Conservation (phyloP, 1,140 invertebrate genomes). For the Lepidotrigona ventralis region DNA sequence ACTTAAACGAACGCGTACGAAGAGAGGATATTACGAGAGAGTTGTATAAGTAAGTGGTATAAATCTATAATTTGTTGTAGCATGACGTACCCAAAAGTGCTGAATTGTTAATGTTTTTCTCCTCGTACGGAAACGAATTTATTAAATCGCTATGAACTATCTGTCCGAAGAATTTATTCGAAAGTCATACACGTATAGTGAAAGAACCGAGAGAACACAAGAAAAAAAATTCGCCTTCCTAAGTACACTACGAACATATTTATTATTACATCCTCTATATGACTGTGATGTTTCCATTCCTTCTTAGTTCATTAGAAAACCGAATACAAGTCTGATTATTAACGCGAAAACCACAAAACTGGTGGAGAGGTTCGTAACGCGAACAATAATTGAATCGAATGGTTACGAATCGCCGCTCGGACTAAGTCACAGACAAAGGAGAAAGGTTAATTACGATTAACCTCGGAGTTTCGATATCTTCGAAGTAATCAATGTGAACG, state of each 20-base stretch:
- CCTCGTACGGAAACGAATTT: conserved; percentile 50
- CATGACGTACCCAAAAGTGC: conserved; percentile 19
- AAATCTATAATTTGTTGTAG: conserved; percentile 46
- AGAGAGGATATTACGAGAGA: conserved; percentile 27
- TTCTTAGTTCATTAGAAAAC: conserved; percentile 58
- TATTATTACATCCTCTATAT: conserved; percentile 62
- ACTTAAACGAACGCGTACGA: conserved; percentile 19
- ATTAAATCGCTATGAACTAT: conserved; percentile 40
- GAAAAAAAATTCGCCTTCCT: conserved; percentile 47
- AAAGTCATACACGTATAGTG: conserved; percentile 51
- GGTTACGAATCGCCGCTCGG: conserved; percentile 1
- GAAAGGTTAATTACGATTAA: not conserved
- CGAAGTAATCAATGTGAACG: not conserved
- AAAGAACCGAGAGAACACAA: conserved; percentile 8
- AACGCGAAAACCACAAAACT: conserved; percentile 9
- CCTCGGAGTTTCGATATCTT: conserved; percentile 10
- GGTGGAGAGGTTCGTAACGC: conserved; percentile 20
- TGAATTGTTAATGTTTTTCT: conserved; percentile 49
- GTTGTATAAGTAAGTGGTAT: conserved; percentile 17
- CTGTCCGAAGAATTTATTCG: conserved; percentile 47
- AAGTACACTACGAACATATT: conserved; percentile 50
- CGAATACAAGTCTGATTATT: conserved; percentile 56
- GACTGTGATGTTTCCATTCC: conserved; percentile 70
- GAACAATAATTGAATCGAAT: not conserved
- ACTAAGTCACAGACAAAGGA: not conserved